Conservation (phyloP, 2,113 vertebrate species). For the Solea solea region DNA sequence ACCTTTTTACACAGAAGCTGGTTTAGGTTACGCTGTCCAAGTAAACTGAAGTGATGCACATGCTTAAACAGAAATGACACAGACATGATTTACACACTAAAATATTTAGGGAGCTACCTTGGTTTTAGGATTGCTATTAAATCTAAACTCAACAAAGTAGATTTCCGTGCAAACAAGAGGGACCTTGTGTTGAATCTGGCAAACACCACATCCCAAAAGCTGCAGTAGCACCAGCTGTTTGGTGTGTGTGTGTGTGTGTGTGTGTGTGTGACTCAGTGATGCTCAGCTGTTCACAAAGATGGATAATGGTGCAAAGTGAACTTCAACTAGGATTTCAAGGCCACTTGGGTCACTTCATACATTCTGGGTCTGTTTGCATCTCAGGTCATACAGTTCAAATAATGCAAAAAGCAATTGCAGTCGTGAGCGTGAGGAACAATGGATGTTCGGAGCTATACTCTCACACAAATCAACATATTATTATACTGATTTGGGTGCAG, state of each 20-base stretch:
- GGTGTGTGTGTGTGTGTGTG: constrained; percentile 10
- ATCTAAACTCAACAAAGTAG: constrained; percentile 29
- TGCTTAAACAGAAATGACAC: constrained; percentile 26
- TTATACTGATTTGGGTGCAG: too few species aligned
- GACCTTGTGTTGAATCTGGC: constrained; percentile 65
- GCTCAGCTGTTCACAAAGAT: constrained; percentile 56
- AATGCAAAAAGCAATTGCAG: too few species aligned
- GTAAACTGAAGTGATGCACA: constrained; percentile 22
- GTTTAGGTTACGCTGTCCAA: constrained; percentile 20
- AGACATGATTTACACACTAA: neutral
- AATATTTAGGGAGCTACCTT: constrained; percentile 44
- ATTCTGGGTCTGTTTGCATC: neutral
- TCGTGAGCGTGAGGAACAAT: too few species aligned
- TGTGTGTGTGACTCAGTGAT: constrained; percentile 41
- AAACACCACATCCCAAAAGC: constrained; percentile 54
- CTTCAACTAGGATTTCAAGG: constrained; percentile 29
- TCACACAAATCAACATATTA: too few species aligned
- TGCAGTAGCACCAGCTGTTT: constrained; percentile 55
- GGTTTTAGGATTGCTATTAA: constrained; percentile 67
- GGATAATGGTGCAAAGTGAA: constrained; percentile 47
- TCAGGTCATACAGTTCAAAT: too few species aligned
- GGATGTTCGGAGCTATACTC: too few species aligned
- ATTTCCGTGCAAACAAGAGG: constrained; percentile 52
- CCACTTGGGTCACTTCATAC: constrained; percentile 25
- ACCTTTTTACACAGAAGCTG: constrained; percentile 3